Evolutionary conservation across 2,113 vertebrate genomes (phyloP).

Genomic region (Thymallus thymallus): DNA sequence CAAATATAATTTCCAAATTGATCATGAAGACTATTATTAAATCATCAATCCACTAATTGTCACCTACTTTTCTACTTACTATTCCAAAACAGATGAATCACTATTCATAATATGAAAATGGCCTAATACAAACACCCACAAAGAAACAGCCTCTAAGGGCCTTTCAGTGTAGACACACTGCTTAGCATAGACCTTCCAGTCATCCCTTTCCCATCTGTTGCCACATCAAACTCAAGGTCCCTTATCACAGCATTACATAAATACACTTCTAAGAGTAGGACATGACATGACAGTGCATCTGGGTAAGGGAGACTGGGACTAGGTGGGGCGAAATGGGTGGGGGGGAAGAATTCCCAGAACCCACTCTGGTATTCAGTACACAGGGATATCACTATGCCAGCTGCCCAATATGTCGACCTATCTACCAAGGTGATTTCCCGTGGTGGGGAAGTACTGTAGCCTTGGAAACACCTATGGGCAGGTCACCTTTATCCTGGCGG

Average conservation of each 20-base stretch:
- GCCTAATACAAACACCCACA: too few species aligned
- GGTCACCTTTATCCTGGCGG: slow-evolving; percentile 42
- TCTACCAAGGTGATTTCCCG: slow-evolving; percentile 61
- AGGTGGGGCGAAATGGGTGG: slow-evolving; percentile 15
- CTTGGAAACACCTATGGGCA: slow-evolving; percentile 35
- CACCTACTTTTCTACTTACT: too few species aligned
- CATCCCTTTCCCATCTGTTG: slow-evolving; percentile 56
- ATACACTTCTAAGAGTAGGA: slow-evolving; percentile 16
- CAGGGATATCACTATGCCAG: slow-evolving; percentile 30
- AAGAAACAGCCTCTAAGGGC: too few species aligned
- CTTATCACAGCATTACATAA: slow-evolving; percentile 48
- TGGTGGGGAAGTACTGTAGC: slow-evolving; percentile 14
- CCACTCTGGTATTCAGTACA: slow-evolving; percentile 29
- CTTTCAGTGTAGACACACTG: background rate
- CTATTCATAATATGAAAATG: too few species aligned
- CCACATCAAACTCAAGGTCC: slow-evolving; percentile 55
- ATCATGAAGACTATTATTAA: too few species aligned
- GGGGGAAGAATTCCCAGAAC: slow-evolving; percentile 42
- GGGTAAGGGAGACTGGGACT: slow-evolving; percentile 3
- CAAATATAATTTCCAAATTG: background rate
- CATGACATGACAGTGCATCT: slow-evolving; percentile 51
- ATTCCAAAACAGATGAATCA: too few species aligned
- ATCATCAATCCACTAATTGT: too few species aligned
- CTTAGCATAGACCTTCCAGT: slow-evolving; percentile 18
- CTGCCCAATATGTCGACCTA: slow-evolving; percentile 38